Conservation (phyloP, 2,113 vertebrate genomes). For the Sebastes fasciatus region DNA sequence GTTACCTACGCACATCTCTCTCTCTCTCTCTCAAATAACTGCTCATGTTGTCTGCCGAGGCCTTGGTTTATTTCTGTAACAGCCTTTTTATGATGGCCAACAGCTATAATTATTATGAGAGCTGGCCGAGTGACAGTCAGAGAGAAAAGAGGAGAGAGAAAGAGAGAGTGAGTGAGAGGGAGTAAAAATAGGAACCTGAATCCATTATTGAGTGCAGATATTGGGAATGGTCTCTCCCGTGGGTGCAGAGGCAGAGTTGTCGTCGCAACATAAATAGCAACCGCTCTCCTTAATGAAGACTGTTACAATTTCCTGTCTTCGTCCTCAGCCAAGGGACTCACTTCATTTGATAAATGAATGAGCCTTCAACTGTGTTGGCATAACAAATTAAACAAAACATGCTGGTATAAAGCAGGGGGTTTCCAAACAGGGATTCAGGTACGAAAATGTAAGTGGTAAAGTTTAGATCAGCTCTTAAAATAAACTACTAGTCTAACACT, state of each 20-base stretch:
- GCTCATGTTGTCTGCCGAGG: slow-evolving; percentile 37
- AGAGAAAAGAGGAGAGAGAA: slow-evolving; percentile 45
- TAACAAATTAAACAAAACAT: slow-evolving; percentile 44
- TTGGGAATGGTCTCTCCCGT: slow-evolving; percentile 74
- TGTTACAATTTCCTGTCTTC: slow-evolving; percentile 62
- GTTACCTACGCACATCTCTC: slow-evolving; percentile 37
- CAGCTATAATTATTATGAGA: slow-evolving; percentile 74
- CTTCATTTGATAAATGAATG: slow-evolving; percentile 54
- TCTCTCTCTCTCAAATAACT: slow-evolving; percentile 57
- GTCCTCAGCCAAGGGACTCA: slow-evolving; percentile 36
- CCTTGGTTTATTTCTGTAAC: slow-evolving; percentile 71
- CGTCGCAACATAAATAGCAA: slow-evolving; percentile 74
- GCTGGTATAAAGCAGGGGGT: background rate
- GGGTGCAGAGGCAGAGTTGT: slow-evolving; percentile 72
- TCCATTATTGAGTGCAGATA: slow-evolving; percentile 80
- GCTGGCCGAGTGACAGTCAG: slow-evolving; percentile 56
- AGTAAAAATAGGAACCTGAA: slow-evolving; percentile 78
- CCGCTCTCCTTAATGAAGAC: slow-evolving; percentile 63
- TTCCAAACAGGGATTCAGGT: slow-evolving; percentile 25
- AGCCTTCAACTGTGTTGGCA: slow-evolving; percentile 25
- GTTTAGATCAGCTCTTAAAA: slow-evolving; percentile 1
- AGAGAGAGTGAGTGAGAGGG: slow-evolving; percentile 36
- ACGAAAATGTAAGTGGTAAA: slow-evolving; percentile 1
- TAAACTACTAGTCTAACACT: background rate
- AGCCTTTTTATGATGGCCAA: slow-evolving; percentile 65